Base-by-base conservation (phyloP, 2,113 vertebrate genomes). In the Riparia riparia region DNA sequence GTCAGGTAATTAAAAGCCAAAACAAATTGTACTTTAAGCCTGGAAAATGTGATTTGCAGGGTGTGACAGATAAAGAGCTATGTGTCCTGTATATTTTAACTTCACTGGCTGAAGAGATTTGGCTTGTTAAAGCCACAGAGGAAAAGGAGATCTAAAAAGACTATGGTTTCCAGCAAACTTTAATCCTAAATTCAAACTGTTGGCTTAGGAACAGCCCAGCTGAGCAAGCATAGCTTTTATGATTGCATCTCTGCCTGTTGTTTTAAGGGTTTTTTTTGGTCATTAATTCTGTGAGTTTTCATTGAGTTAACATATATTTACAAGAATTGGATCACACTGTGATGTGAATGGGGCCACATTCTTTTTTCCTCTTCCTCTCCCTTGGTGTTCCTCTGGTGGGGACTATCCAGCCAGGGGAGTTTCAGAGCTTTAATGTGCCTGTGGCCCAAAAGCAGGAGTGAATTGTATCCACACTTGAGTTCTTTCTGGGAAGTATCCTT, bases 1-100 rank as follows among this genome's bases (percentile, higher is more conserved):
- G 81, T 68, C 81, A 89, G 82, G 95, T 96, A 97, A 97, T 97
- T 97, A 97, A 92, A 97, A 94, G 61, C 88, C 92, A 94, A 96
- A 96, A 93, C 51, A 17, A 96, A 97, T 96, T 93, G 61, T 80
- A 81, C 74, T 91, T 96, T 88, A 96, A 68, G 80, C 76, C 65
- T 86, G 72, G 89, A 96, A 96, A 96, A 96, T 95, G 58, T 93
- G 95, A 94, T 97, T 97, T 96, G 61, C 26, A 4, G 79, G 29
- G 87, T 85, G 49, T 92, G 85, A 97, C 79, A 94, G 85, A 96
- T 90, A 94, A 91, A 90, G 63, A 89, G 42, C 61, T 92, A 39
- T 28, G 8, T 89, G 92, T 61, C 49, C 45, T 82, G 76, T 72
- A 45, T 81, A 84, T 94, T 86, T 96, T 90, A 57, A 50, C 20